Evolutionary conservation across 1,140 invertebrate species (phyloP), one percentile per base, ranked within the genome.

Genomic region (Platyscapa corneri): DNA sequence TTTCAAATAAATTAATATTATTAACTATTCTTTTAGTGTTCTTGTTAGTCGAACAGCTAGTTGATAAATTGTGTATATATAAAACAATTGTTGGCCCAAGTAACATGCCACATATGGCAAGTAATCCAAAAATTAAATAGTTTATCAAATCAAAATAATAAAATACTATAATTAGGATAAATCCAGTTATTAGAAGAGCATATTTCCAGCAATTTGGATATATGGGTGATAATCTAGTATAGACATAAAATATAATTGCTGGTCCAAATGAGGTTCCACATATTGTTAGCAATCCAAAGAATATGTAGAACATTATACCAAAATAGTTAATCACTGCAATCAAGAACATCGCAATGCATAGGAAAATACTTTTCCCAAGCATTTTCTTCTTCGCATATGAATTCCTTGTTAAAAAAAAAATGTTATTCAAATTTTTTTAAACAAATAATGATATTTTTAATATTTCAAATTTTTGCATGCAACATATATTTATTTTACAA

Each of bases 1-100:
- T 67, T 81, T 84, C 75, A 77, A 86, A 86, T 30, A 70, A 78
- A 77, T 65, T 86, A 7, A 81, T 46, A 49, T 84, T 86, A 37
- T 80, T 84, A 53, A 80, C 42, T 65, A 78, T 84, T 42, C 67
- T 81, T 67, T 80, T 81, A 39, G 16, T 46, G 23, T 14, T 67
- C 30, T 32, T 76, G 1, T 23, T 76, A 81, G 7, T 27, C 30
- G 37, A 14, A 64, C 42, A 18, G 16, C 42, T 80, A 18, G 75
- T 46, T 79, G 81, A 79, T 46, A 84, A 75, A 37, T 46, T 56
- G 39, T 86, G 67, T 49, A 86, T 81, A 30, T 81, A 70, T 34
- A 84, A 81, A 76, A 86, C 82, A 75, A 84, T 56, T n/a, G 78
- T 81, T 23, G 82, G 82, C 37, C 86, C 82, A 84, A 86, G 78